Evolutionary conservation across 2,888 invertebrate genomes (phyloP).

Genomic region (Platycheirus rosarum): DNA sequence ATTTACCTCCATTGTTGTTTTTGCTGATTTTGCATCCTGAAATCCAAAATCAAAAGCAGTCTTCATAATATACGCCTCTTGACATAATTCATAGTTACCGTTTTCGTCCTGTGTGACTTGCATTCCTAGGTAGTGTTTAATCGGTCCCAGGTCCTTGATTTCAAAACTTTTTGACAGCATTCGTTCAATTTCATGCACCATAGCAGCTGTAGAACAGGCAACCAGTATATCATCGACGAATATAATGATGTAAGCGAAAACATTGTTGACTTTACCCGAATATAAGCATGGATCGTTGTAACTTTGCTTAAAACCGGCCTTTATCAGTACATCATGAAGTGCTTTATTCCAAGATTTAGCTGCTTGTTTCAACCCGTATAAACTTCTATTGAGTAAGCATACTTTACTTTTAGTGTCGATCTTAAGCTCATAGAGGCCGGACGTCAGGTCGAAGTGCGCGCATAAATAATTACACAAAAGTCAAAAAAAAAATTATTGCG

Average conservation of each 20-base stretch:
- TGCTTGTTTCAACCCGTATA: constrained; percentile 69
- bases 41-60: no score
- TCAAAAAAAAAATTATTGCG: no score
- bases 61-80: no score
- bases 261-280: constrained; percentile 16
- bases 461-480: no score
- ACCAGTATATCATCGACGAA: constrained; percentile 57
- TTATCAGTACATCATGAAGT: constrained; percentile 39
- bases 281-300: constrained; percentile 65
- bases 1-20: no score
- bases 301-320: constrained; percentile 41
- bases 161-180: not conserved
- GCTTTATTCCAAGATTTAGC: constrained; percentile 63
- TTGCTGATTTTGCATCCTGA: no score
- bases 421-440: no score
- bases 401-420: no score
- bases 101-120: not conserved
- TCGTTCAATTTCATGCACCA: not conserved
- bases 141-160: not conserved
- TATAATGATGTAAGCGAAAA: constrained; percentile 37
- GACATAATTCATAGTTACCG: no score
- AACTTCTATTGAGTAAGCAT: constrained; percentile 45
- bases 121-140: not conserved
- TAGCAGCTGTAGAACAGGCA: not conserved
- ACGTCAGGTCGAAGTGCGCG: no score